Base-by-base conservation (phyloP, 2,113 vertebrate genomes). In the Archocentrus centrarchus region DNA sequence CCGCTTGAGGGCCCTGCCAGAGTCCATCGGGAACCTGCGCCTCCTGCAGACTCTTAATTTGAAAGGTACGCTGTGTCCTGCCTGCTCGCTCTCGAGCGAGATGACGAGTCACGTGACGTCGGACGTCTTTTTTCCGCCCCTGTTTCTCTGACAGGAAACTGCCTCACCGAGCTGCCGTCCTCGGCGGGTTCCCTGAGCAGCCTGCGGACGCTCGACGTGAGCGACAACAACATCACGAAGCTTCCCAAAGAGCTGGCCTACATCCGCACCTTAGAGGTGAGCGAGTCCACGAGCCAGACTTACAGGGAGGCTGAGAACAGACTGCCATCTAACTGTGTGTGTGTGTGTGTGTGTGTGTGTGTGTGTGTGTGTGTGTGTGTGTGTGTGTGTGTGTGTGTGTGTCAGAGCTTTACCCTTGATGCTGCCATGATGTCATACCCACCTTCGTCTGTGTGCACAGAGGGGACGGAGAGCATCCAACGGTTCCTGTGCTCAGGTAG, bases 31-130 rank as follows among this genome's bases (percentile, higher is more conserved):
- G 61, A 92, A 96, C 75, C 96, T 99, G 60, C 61, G 75, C 39
- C 96, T 97, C 73, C 97, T 99, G 78, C 98, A 99, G 95, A 95
- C 97, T 2, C 97, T 99, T 66, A 98, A 93, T 87, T 89, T 98
- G 81, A 99, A 97, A 96, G 97, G 98, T 99, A 91, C 47, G 91
- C 11, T 24, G 7, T 32, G 59, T 8, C 24, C n/a, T 6, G n/a
- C 18, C 47, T 47, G 39, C 27, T 47, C n/a, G 37, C 4, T 8
- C 4, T 22, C 1, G 13, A 11, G 30, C 8, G 3, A 44, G 32
- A 63, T 2, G 13, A 41, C 5, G 13, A 32, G 5, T 7, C 32
- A 22, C 2, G 53, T 70, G 5, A 47, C 6, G 8, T 4, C 41
- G 8, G 3, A 24, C 27, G 4, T 64, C 13, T 61, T 13, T 32